phyloP scores from a whole-genome alignment of 2,888 invertebrate species.

The Tenthredo mesomela region DNA sequence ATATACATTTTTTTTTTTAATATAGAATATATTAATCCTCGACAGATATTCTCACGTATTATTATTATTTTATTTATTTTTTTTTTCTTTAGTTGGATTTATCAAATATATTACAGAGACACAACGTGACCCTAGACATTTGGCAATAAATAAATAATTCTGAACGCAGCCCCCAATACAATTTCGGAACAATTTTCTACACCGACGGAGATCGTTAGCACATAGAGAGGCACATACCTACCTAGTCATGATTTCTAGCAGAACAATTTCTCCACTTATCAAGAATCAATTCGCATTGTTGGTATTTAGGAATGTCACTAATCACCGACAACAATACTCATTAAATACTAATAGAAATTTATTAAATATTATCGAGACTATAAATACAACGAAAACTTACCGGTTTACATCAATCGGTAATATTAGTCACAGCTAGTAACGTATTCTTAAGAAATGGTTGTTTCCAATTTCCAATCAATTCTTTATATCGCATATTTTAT shows the following conservation, averaged over 20 bases:
- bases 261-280: background rate
- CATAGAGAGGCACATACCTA: too few species aligned
- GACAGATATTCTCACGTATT: background rate
- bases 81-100: background rate
- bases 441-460: background rate
- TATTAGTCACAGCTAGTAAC: background rate
- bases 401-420: slow-evolving; percentile 40
- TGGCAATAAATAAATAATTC: slow-evolving; percentile 1
- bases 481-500: slow-evolving; percentile 47
- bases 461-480: slow-evolving; percentile 33
- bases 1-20: background rate
- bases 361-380: background rate
- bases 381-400: background rate
- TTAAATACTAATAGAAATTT: background rate
- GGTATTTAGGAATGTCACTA: background rate
- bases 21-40: background rate
- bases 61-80: too few species aligned
- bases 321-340: background rate
- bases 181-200: slow-evolving; percentile 3
- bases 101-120: background rate
- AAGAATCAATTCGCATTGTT: slow-evolving; percentile 22
- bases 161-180: slow-evolving; percentile 20
- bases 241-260: slow-evolving; percentile 32
- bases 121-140: slow-evolving; percentile 33
- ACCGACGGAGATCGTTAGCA: slow-evolving; percentile 8